A percentile compares a stretch with the other conserved stretches of the same genome.
These are phyloP conservation scores for Hipparchia semele DNA, from an alignment of 2,888 invertebrate species.

Conservation along the genomic window DNA sequence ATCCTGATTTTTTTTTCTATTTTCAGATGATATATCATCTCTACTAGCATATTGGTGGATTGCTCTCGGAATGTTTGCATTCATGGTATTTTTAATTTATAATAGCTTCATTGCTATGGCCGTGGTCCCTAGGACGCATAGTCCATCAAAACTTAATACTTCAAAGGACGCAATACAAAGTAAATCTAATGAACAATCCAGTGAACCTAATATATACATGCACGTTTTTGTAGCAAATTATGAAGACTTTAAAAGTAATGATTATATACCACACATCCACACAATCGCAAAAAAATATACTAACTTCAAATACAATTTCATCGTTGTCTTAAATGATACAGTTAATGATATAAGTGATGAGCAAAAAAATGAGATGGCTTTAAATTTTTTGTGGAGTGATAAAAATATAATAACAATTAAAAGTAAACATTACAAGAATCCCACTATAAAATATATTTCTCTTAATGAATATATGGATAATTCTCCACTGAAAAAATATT, in stretches of 20 bases:
- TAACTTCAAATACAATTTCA: constrained; percentile 59
- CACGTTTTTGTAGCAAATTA: constrained; percentile 59
- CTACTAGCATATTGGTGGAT: constrained; percentile 69
- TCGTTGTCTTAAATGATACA: constrained; percentile 64
- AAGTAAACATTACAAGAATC: constrained; percentile 44
- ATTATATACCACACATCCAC: constrained; percentile 62
- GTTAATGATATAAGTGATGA: constrained; percentile 49
- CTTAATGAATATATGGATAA: constrained; percentile 60
- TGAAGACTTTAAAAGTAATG: constrained; percentile 53
- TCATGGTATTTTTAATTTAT: constrained; percentile 66
- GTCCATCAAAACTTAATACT: constrained; percentile 41
- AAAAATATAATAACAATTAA: constrained; percentile 42
- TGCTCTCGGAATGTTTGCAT: constrained; percentile 65
- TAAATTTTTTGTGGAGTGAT: constrained; percentile 58
- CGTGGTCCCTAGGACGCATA: constrained; percentile 50
- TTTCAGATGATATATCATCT: constrained; percentile 71
- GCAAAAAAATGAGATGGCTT: constrained; percentile 63
- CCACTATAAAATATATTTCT: constrained; percentile 55
- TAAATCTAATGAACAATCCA: constrained; percentile 27
- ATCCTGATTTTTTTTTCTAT: constrained; percentile 21
- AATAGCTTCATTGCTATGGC: constrained; percentile 61
- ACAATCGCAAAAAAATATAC: constrained; percentile 57
- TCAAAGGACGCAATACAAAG: constrained; percentile 36
- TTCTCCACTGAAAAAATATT: constrained; percentile 63
- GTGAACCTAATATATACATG: constrained; percentile 58